These are phyloP conservation scores for Charina bottae DNA, from an alignment of 2,113 vertebrate species.

Conservation along the genomic window DNA sequence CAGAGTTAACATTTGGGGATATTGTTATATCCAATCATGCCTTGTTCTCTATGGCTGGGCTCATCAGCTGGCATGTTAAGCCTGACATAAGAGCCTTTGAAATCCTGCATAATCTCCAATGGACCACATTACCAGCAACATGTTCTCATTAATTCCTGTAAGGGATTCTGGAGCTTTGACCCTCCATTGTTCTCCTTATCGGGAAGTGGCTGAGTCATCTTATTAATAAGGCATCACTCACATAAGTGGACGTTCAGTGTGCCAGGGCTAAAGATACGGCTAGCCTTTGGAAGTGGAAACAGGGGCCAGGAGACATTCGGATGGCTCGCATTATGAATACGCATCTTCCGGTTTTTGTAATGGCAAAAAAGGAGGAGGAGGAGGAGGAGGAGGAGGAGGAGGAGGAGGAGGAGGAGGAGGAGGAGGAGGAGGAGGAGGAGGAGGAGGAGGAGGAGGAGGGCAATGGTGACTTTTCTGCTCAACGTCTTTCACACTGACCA, in stretches of 20 bases:
- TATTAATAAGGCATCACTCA: slow-evolving; percentile 82
- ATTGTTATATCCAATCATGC: background rate
- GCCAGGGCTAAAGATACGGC: slow-evolving; percentile 63
- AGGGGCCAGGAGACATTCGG: slow-evolving; percentile 54
- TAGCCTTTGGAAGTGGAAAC: slow-evolving; percentile 66
- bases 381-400: background rate
- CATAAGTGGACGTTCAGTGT: slow-evolving; percentile 68
- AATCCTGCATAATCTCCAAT: slow-evolving; percentile 65
- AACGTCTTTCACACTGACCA: no score
- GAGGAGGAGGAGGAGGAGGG: background rate
- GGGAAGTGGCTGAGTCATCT: slow-evolving; percentile 79
- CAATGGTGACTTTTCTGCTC: background rate
- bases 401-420: background rate
- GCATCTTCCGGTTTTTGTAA: slow-evolving; percentile 28
- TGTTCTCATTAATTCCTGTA: slow-evolving; percentile 79
- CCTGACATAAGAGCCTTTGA: slow-evolving; percentile 54
- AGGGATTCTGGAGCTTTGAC: slow-evolving; percentile 78
- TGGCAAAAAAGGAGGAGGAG: background rate
- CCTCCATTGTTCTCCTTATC: slow-evolving; percentile 71
- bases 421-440: background rate
- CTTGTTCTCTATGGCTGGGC: slow-evolving; percentile 38
- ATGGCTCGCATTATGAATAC: slow-evolving; percentile 68
- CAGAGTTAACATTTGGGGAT: background rate
- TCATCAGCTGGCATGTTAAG: slow-evolving; percentile 43
- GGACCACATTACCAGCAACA: slow-evolving; percentile 67